Base-by-base conservation (phyloP, 1,140 invertebrate genomes). In the Apocrypta bakeri region DNA sequence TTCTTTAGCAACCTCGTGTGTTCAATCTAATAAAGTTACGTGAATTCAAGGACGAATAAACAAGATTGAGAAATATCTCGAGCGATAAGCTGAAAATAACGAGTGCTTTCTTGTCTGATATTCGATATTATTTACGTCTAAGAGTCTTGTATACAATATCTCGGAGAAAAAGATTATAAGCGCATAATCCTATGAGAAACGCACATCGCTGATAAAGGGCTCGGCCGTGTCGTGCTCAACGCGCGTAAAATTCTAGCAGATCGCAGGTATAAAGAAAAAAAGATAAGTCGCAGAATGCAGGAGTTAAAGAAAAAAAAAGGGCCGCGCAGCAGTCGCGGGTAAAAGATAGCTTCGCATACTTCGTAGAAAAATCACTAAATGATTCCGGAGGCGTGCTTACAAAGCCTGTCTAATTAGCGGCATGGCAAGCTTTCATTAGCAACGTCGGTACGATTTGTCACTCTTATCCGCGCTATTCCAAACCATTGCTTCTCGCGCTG, bases 381-480 rank as follows among this genome's bases (percentile, higher is more conserved):
- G 63, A 29, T 29, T 27, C 63, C 27, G 63, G 63, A 27, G 11
- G 63, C 27, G 12, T 7, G n/a, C 27, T 1, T 29, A 66, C 63
- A 66, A 66, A 27, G 63, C 9, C 63, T 25, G 8, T 17, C 63
- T 66, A 66, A 66, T 66, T 66, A 66, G 63, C 63, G 63, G 63
- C 63, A 11, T 25, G 63, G 25, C 63, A 11, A 66, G 27, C 24
- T 66, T 66, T 66, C 63, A 29, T 72, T 42, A 74, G 72, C 37
- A 24, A n/a, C 8, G 69, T 14, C 2, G 40, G n/a, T n/a, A 17
- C 42, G 72, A 74, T 74, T 74, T 61, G 72, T 74, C 72, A 74
- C 40, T 74, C 40, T 74, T 74, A 74, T 74, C 42, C 40, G 25
- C 24, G 42, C 42, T n/a, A 61, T 74, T 74, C 40, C 42, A 14